Base-by-base conservation (phyloP, 2,113 vertebrate genomes). In the Tringa solitaria region DNA sequence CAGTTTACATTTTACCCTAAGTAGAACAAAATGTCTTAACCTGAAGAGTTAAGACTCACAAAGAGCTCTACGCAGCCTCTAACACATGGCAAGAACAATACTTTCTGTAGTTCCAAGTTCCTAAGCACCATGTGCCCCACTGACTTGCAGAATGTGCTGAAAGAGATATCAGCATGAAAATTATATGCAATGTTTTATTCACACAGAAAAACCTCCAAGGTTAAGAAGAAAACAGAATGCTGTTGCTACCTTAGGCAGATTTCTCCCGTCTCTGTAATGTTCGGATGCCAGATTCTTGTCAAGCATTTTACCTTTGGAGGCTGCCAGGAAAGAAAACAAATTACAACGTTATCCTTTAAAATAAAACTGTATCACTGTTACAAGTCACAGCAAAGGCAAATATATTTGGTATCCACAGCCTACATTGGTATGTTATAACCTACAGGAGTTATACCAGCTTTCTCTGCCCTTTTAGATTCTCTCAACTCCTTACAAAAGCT, bases 281-380 rank as follows among this genome's bases (percentile, higher is more conserved):
- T 99, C 2, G 99, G 99, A 96, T 99, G 99, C 99, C 99, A 99
- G 98, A 99, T 99, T 98, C 98, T 98, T 78, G 99, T 99, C 98
- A 99, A 98, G 97, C 99, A 99, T 97, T 98, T 99, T 85, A 99
- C 99, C 98, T 99, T 99, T 74, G 99, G 99, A 98, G 99, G 99
- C 99, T 99, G 97, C 53, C 35, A 97, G 77, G 93, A 79, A 10
- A 97, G 21, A 95, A 91, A 92, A 95, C 23, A 90, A 87, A 72
- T 82, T 33, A 65, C 2, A 6, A 41, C 0, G 12, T 81, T 78
- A 77, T 39, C 10, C n/a, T 64, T 75, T 35, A 30, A 50, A 57
- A 73, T 13, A 84, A 82, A 94, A 53, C 33, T 2, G 0, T 20
- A 64, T 12, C 41, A 48, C 1, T 46, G 35, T 32, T 76, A 8